These are phyloP conservation scores for Poecilia latipinna DNA, from an alignment of 2,113 vertebrate species.

Conservation along the genomic window DNA sequence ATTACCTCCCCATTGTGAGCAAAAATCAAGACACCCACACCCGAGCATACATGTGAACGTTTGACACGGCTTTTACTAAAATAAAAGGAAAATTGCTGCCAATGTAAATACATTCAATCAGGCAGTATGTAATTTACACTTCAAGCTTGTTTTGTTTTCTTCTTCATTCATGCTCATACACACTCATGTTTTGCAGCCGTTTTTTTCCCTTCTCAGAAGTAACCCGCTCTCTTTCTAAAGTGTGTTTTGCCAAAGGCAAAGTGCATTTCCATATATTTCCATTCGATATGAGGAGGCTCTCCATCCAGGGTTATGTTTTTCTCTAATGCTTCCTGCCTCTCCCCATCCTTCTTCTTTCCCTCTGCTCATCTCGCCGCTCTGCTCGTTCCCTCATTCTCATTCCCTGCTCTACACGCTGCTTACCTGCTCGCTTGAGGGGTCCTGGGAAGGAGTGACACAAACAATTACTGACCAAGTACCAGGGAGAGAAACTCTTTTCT, in stretches of 20 bases:
- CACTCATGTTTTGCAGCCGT: constrained; percentile 64
- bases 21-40: constrained; percentile 18
- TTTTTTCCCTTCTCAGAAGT: constrained; percentile 72
- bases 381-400: constrained; percentile 45
- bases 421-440: constrained; percentile 60
- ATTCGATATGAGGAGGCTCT: constrained; percentile 75
- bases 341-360: constrained; percentile 50
- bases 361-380: constrained; percentile 49
- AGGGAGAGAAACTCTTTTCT: constrained; percentile 54
- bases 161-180: constrained; percentile 31
- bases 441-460: constrained; percentile 70
- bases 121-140: constrained; percentile 51
- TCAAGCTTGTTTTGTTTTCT: constrained; percentile 48
- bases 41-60: background rate
- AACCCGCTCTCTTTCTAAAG: constrained; percentile 72
- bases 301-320: constrained; percentile 74
- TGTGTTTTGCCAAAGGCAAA: constrained; percentile 78
- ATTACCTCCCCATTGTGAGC: constrained; percentile 12
- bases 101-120: constrained; percentile 41
- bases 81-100: constrained; percentile 25
- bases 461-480: constrained; percentile 73
- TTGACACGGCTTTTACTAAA: constrained; percentile 9
- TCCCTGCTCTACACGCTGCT: constrained; percentile 57
- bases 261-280: constrained; percentile 81
- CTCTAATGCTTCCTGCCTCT: constrained; percentile 68